Conservation (phyloP, 2,113 vertebrate species). For the Leptodactylus fuscus region DNA sequence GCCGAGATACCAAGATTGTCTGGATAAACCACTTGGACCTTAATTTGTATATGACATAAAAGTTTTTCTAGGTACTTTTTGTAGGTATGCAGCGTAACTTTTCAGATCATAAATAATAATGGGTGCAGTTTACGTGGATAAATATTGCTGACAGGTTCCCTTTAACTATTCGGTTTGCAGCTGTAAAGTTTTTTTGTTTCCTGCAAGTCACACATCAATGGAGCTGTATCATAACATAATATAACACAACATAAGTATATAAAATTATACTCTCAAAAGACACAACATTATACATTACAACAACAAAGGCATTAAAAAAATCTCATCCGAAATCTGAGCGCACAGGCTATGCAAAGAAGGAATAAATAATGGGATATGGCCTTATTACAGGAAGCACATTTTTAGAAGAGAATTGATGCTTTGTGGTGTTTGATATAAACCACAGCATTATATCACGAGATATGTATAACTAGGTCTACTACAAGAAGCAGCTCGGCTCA, state of each 20-base stretch:
- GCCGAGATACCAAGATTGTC: too few relatives aligned
- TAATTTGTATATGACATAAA: too few relatives aligned
- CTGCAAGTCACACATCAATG: background rate
- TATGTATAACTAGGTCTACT: background rate
- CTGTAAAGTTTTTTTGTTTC: background rate
- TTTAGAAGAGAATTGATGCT: background rate
- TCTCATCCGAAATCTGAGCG: too few relatives aligned
- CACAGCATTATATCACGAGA: background rate
- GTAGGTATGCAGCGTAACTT: too few relatives aligned
- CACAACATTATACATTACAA: too few relatives aligned
- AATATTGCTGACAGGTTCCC: background rate
- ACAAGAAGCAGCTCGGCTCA: too few relatives aligned
- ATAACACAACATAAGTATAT: slow-evolving; percentile 22
- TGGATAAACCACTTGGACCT: too few relatives aligned
- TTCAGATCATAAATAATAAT: too few relatives aligned
- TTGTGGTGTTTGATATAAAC: background rate
- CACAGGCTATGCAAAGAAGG: background rate
- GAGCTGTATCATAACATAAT: background rate
- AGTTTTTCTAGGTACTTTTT: too few relatives aligned
- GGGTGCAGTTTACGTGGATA: too few relatives aligned
- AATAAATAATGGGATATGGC: background rate
- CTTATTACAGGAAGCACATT: background rate
- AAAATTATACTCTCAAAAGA: slow-evolving; percentile 8
- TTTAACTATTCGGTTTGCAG: background rate
- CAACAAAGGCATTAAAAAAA: too few relatives aligned